Base-by-base conservation (phyloP, 2,888 invertebrate species). In the Drosophila barbarae region DNA sequence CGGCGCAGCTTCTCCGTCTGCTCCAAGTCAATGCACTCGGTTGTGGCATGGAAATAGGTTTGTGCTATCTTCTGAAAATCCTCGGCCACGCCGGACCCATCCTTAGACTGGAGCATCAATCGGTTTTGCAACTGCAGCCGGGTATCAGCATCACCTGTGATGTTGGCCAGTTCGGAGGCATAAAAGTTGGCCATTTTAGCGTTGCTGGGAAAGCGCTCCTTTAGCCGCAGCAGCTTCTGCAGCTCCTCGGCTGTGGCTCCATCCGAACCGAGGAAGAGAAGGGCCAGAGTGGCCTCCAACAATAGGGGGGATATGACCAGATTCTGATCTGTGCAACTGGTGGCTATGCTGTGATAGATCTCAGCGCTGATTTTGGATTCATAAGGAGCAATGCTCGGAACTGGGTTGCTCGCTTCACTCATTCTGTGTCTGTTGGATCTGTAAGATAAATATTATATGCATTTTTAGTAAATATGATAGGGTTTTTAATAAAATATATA, bases 201-300 rank as follows among this genome's bases (percentile, higher is more conserved):
- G 61, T 87, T 85, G 61, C 76, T 76, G 32, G 86, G 71, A 30
- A 82, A 76, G 7, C 86, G 85, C 21, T 85, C 71, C 54, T 77
- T 73, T 28, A 88, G 70, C 23, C 85, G 69, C 30, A 88, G 41
- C 13, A 72, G 54, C 4, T 71, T 60, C 52, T 85, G 79, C 28
- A 88, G 50, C 23, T 88, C 84, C 52, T 84, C 84, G 1, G 88
- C 88, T 0, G 88, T 88, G 42, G 88, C 71, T 0, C 93, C 93
- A 36, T 91, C 91, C 0, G 95, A 92, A 1, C 95, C 95, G 86
- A 95, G 93, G 68, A 92, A 93, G 2, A 95, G 90, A 72, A 95
- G 91, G 0, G 93, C 93, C 60, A 96, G 86, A 0, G 93, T 92
- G 60, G 95, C 86, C 88, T 95, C 95, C 66, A 95, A 86, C 18